These are phyloP conservation scores for Axis porcinus DNA, from an alignment of 2,113 vertebrate species.

Conservation along the genomic window DNA sequence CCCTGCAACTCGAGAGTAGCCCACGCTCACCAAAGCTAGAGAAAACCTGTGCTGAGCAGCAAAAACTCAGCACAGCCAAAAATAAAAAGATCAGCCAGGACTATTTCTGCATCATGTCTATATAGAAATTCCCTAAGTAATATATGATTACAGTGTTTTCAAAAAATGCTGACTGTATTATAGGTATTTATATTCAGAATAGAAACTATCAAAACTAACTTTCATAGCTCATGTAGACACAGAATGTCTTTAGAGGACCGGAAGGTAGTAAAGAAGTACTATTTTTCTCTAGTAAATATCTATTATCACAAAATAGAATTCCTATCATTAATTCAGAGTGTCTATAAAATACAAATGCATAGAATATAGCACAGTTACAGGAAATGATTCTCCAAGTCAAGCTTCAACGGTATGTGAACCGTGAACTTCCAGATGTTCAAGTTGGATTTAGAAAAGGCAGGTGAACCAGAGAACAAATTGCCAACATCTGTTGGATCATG, in stretches of 20 bases:
- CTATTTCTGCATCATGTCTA: neutral
- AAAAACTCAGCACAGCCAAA: neutral
- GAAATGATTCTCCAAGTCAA: neutral
- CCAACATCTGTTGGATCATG: neutral
- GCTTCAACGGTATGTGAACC: neutral
- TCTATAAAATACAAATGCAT: slow-evolving; percentile 52
- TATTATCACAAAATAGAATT: neutral
- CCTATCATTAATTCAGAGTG: neutral
- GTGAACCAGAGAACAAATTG: neutral
- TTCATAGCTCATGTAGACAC: neutral
- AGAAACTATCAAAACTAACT: neutral
- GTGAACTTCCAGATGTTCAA: neutral
- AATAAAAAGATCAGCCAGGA: neutral
- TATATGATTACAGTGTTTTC: neutral
- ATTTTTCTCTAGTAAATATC: slow-evolving; percentile 30
- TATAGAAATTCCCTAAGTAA: neutral
- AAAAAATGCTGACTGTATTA: neutral
- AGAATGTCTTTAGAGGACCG: neutral
- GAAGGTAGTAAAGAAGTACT: neutral
- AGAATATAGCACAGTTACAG: neutral
- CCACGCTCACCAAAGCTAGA: neutral
- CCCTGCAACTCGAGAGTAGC: fast-evolving
- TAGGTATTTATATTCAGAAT: neutral
- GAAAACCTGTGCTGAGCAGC: neutral
- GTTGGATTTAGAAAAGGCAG: neutral